These are phyloP conservation scores for Abrostola tripartita DNA, from an alignment of 2,888 invertebrate species.

Conservation along the genomic window DNA sequence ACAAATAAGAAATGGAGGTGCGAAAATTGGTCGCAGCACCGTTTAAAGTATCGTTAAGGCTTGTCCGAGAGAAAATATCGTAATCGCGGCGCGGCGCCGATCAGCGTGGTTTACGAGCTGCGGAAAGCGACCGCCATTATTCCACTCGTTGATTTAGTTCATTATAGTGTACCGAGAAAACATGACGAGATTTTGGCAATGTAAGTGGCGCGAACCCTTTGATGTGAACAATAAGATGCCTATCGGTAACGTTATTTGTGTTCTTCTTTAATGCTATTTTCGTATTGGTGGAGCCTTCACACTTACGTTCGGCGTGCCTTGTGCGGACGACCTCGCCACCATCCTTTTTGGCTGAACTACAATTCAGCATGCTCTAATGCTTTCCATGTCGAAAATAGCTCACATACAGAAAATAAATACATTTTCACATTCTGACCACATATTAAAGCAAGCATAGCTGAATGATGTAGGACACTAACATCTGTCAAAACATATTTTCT, in stretches of 20 bases:
- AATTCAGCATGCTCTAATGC: no score
- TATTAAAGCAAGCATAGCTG: no score
- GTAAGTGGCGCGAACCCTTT: slow-evolving; percentile 42
- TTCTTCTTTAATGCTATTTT: slow-evolving; percentile 12
- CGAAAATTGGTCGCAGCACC: slow-evolving; percentile 82
- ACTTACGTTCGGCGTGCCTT: no score
- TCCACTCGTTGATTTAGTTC: slow-evolving; percentile 65
- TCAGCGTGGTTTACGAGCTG: slow-evolving; percentile 79
- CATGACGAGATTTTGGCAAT: slow-evolving; percentile 58
- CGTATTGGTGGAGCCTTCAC: no score
- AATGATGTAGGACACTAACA: slow-evolving; percentile 2
- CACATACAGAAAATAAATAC: no score
- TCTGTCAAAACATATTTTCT: slow-evolving; percentile 32
- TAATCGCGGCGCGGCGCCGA: slow-evolving; percentile 70
- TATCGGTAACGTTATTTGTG: slow-evolving; percentile 41
- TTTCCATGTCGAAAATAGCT: no score
- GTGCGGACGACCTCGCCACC: no score
- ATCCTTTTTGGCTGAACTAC: no score
- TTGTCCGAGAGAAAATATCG: slow-evolving; percentile 82
- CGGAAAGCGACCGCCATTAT: slow-evolving; percentile 73
- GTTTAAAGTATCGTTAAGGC: slow-evolving; percentile 87
- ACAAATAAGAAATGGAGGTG: slow-evolving; percentile 84
- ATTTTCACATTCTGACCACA: no score
- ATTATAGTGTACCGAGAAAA: slow-evolving; percentile 70
- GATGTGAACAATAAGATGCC: slow-evolving; percentile 40